phyloP scores from a whole-genome alignment of 1,140 invertebrate genomes.

The Leptonema lineaticorne region DNA sequence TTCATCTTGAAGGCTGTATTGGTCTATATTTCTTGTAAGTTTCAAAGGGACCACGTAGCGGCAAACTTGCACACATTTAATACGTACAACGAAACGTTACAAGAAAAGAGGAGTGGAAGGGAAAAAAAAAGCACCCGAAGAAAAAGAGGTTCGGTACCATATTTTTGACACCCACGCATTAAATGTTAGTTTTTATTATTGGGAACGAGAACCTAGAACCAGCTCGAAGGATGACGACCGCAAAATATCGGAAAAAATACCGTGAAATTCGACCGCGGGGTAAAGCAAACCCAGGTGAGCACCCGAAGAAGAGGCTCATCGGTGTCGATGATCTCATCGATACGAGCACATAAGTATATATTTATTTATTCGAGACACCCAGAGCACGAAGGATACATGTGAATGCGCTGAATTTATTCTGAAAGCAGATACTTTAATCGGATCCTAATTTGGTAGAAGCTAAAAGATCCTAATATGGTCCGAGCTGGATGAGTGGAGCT shows the following conservation, averaged over 20 bases:
- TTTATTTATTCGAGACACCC: not conserved
- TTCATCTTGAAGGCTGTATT: not conserved
- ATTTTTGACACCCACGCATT: constrained; percentile 40
- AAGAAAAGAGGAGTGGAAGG: not conserved
- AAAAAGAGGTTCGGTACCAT: constrained; percentile 35
- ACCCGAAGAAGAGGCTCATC: no score
- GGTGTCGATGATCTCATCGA: constrained; percentile 8
- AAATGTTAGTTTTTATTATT: constrained; percentile 41
- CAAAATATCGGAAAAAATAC: not conserved
- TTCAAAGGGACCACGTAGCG: constrained; percentile 15
- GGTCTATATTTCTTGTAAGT: no score
- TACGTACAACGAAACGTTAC: not conserved
- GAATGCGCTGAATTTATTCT: no score
- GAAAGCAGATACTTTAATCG: no score
- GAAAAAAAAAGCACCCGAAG: not conserved
- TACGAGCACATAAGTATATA: not conserved
- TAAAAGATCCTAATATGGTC: no score
- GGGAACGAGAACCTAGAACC: not conserved
- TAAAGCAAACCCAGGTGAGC: not conserved
- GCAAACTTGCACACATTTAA: not conserved
- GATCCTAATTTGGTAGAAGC: no score
- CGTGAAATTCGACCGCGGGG: constrained; percentile 8
- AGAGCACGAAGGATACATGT: no score
- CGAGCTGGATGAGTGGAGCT: no score
- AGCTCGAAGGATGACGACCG: no score